These are phyloP conservation scores for Ischnus inquisitorius DNA, from an alignment of 2,888 invertebrate species.

Conservation along the genomic window DNA sequence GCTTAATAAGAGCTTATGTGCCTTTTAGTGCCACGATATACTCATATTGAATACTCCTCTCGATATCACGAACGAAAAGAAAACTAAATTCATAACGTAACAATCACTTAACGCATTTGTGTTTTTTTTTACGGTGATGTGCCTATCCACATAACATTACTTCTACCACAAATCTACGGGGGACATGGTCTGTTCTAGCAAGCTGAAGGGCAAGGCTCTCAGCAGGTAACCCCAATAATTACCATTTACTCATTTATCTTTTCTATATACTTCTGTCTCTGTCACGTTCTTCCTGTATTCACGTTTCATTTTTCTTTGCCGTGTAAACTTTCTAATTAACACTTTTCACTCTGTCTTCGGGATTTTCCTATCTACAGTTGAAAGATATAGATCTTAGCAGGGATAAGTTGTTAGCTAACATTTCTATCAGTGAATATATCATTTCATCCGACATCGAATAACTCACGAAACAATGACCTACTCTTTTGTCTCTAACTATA, in stretches of 20 bases:
- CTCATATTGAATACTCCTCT: constrained; percentile 1
- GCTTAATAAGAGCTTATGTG: not conserved
- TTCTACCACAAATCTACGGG: constrained; percentile 82
- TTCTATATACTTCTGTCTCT: constrained; percentile 59
- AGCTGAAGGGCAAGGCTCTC: constrained; percentile 93
- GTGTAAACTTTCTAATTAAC: constrained; percentile 2
- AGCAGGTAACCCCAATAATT: constrained; percentile 90
- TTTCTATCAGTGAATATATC: not conserved
- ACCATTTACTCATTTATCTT: constrained; percentile 81
- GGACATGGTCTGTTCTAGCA: constrained; percentile 88
- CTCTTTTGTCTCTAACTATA: not conserved
- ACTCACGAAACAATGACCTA: constrained; percentile 8
- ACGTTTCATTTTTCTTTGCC: constrained; percentile 27
- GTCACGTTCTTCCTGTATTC: constrained; percentile 37
- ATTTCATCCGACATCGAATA: constrained; percentile 40
- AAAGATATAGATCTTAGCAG: not conserved
- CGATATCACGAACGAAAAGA: not conserved
- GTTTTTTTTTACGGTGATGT: constrained; percentile 80
- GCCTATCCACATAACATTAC: constrained; percentile 81
- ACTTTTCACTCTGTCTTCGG: constrained; percentile 7
- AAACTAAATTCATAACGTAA: constrained; percentile 29
- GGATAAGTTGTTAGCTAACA: not conserved
- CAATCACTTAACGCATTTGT: constrained; percentile 63
- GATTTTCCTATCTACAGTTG: not conserved
- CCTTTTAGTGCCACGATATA: constrained; percentile 9